These are phyloP conservation scores for Argynnis bischoffii DNA, from an alignment of 2,888 invertebrate genomes.

Conservation along the genomic window DNA sequence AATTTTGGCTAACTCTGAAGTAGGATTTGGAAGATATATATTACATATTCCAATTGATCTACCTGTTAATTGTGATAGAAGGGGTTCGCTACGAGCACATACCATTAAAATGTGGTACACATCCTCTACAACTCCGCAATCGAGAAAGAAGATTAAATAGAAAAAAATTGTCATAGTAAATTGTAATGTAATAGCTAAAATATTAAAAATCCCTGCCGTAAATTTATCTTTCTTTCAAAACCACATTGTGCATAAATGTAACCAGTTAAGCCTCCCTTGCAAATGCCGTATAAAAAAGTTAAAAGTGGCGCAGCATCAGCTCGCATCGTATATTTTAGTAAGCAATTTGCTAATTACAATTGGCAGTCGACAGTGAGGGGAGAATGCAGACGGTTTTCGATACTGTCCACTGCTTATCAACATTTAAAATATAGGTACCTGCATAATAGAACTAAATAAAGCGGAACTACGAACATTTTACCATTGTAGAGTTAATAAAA, in stretches of 20 bases:
- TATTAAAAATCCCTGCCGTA: background rate
- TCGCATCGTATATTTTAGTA: constrained; percentile 42
- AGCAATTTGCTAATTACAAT: constrained; percentile 54
- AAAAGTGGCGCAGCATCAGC: constrained; percentile 32
- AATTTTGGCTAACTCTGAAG: too few relatives aligned
- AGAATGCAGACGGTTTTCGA: constrained; percentile 38
- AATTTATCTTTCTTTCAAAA: background rate
- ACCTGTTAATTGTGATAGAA: too few relatives aligned
- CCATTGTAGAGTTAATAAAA: too few relatives aligned
- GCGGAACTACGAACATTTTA: too few relatives aligned
- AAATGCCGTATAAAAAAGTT: constrained; percentile 26
- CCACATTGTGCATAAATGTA: constrained; percentile 3
- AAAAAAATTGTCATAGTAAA: background rate
- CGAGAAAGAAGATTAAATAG: background rate
- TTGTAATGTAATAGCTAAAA: background rate
- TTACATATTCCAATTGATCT: too few relatives aligned
- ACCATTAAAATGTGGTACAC: too few relatives aligned
- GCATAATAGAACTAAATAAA: too few relatives aligned
- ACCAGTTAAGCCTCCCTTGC: constrained; percentile 19
- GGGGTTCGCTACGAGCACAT: too few relatives aligned
- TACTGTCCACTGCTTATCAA: constrained; percentile 41
- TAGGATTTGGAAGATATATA: too few relatives aligned
- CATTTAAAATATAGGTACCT: constrained; percentile 2
- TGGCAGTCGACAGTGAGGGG: constrained; percentile 45
- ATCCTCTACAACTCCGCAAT: too few relatives aligned